These are phyloP conservation scores for Caradrina clavipalpis DNA, from an alignment of 2,888 invertebrate species.

Conservation along the genomic window DNA sequence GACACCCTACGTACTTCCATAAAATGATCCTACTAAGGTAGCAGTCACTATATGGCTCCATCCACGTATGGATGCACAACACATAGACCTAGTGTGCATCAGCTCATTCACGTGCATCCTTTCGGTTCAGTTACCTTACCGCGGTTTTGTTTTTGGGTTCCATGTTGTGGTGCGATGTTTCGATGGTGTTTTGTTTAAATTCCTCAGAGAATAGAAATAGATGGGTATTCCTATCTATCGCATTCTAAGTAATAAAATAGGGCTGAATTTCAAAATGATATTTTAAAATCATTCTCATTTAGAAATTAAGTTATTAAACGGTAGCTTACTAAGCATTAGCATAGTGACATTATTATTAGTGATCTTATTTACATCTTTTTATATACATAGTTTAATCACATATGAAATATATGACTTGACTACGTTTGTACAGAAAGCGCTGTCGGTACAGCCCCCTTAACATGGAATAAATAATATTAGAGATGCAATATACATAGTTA, in stretches of 20 bases:
- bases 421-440: too few species aligned
- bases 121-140: slow-evolving; percentile 73
- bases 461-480: too few species aligned
- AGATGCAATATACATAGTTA: too few species aligned
- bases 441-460: too few species aligned
- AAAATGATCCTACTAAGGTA: slow-evolving; percentile 43
- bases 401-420: too few species aligned
- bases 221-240: not conserved
- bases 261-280: not conserved
- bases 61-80: slow-evolving; percentile 61
- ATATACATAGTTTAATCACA: too few species aligned
- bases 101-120: slow-evolving; percentile 72
- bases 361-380: too few species aligned
- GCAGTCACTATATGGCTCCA: slow-evolving; percentile 56
- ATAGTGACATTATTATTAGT: too few species aligned
- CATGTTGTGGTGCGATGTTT: slow-evolving; percentile 11
- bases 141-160: slow-evolving; percentile 38
- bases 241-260: not conserved
- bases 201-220: not conserved
- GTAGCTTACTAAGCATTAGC: too few species aligned
- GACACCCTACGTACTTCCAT: slow-evolving; percentile 8
- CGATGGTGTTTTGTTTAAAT: slow-evolving; percentile 8
- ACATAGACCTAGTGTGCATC: slow-evolving; percentile 85
- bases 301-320: too few species aligned
- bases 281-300: too few species aligned